A percentile compares a stretch with the other conserved stretches of the same genome.
phyloP scores from a whole-genome alignment of 2,797 vertebrate species.

The Galago senegalensis region DNA sequence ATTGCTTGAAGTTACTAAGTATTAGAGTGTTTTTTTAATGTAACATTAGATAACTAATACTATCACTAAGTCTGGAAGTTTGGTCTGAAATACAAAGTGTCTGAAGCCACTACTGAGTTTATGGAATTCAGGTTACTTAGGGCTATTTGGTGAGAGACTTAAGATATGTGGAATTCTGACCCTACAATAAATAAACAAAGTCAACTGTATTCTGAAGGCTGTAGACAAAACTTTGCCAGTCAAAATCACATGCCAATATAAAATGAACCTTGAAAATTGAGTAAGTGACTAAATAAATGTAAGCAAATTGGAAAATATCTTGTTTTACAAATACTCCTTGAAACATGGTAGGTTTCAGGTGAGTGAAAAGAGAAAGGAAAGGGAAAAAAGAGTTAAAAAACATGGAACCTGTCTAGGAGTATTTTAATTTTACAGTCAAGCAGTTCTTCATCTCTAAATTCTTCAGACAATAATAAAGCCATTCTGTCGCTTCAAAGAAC shows the following conservation, averaged over 20 bases:
- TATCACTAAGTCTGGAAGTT: neutral
- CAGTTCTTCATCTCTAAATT: slow-evolving; percentile 10
- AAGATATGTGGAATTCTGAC: neutral
- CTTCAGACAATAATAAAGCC: slow-evolving; percentile 48
- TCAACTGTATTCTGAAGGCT: neutral
- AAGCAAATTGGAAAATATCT: neutral
- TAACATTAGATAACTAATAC: neutral
- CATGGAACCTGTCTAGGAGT: neutral
- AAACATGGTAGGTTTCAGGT: neutral
- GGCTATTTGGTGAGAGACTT: neutral
- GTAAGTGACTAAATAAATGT: neutral
- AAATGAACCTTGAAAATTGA: neutral
- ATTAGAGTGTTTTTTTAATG: neutral
- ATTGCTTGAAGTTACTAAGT: neutral
- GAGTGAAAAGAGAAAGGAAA: neutral
- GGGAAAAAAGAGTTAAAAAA: neutral
- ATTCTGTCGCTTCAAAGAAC: neutral
- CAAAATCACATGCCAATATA: neutral
- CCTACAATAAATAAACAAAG: neutral
- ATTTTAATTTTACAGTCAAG: slow-evolving; percentile 2
- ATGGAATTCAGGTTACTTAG: neutral
- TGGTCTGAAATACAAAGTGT: neutral
- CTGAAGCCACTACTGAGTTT: neutral
- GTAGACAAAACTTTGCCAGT: neutral
- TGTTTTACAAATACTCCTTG: slow-evolving; percentile 10